phyloP scores from a whole-genome alignment of 1,140 invertebrate species.

The Microplitis mediator region DNA sequence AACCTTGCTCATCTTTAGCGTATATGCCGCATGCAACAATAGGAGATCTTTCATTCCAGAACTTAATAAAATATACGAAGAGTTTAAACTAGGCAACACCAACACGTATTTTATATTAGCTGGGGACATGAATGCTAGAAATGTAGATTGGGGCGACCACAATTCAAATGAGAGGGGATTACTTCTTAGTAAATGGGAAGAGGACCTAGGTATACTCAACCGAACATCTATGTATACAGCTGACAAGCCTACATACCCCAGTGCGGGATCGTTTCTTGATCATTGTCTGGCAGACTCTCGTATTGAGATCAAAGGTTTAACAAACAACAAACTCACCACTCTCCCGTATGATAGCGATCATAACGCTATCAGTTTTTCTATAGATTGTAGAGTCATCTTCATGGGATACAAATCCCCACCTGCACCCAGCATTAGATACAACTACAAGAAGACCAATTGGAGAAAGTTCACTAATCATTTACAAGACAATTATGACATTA shows the following conservation, averaged over 20 bases:
- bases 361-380: background rate
- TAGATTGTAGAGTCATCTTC: background rate
- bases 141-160: conserved; percentile 9
- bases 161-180: background rate
- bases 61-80: background rate
- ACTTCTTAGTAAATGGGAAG: background rate
- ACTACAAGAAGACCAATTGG: conserved; percentile 30
- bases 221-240: background rate
- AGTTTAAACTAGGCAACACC: background rate
- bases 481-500: background rate
- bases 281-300: conserved; percentile 1
- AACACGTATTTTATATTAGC: conserved; percentile 22
- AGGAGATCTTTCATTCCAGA: background rate
- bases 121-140: conserved; percentile 23
- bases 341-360: background rate
- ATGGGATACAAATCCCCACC: background rate
- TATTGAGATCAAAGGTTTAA: background rate
- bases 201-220: background rate
- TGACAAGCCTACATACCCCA: background rate
- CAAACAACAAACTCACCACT: background rate
- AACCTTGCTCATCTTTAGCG: background rate
- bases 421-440: background rate
- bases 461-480: conserved; percentile 12
- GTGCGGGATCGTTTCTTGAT: conserved; percentile 7
- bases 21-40: background rate